These are phyloP conservation scores for Periophthalmus modestus DNA, from an alignment of 2,113 vertebrate species.

Conservation along the genomic window DNA sequence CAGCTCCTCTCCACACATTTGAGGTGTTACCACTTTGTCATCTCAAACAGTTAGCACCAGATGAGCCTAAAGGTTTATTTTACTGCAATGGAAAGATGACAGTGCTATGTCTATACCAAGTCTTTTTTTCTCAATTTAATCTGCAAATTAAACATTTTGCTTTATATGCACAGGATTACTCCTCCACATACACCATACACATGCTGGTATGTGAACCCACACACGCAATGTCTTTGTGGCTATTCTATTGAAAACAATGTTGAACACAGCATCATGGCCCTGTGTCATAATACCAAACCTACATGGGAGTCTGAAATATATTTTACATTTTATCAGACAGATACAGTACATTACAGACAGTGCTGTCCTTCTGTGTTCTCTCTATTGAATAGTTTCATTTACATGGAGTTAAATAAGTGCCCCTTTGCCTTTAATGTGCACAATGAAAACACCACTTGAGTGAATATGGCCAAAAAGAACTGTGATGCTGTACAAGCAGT, in stretches of 20 bases:
- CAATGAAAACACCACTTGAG: conserved; percentile 41
- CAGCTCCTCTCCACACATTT: conserved; percentile 54
- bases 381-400: conserved; percentile 51
- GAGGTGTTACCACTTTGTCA: conserved; percentile 47
- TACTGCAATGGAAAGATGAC: conserved; percentile 39
- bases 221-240: conserved; percentile 34
- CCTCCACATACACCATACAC: conserved; percentile 41
- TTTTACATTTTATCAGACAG: conserved; percentile 40
- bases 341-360: conserved; percentile 56
- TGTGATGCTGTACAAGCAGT: conserved; percentile 13
- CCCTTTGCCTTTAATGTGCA: conserved; percentile 28
- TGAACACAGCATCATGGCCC: conserved; percentile 48
- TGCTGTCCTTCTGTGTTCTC: conserved; percentile 41
- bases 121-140: conserved; percentile 27
- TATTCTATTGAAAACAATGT: conserved; percentile 47
- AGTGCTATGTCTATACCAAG: conserved; percentile 34
- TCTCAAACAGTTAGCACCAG: conserved; percentile 71
- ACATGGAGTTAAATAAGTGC: conserved; percentile 45
- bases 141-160: conserved; percentile 42
- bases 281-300: conserved; percentile 49
- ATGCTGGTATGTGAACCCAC: conserved; percentile 49
- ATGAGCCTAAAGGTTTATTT: conserved; percentile 43
- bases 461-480: conserved; percentile 12
- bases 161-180: conserved; percentile 39
- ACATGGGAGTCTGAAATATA: conserved; percentile 28